These are phyloP conservation scores for Tyria jacobaeae DNA, from an alignment of 2,888 invertebrate genomes.

Conservation along the genomic window DNA sequence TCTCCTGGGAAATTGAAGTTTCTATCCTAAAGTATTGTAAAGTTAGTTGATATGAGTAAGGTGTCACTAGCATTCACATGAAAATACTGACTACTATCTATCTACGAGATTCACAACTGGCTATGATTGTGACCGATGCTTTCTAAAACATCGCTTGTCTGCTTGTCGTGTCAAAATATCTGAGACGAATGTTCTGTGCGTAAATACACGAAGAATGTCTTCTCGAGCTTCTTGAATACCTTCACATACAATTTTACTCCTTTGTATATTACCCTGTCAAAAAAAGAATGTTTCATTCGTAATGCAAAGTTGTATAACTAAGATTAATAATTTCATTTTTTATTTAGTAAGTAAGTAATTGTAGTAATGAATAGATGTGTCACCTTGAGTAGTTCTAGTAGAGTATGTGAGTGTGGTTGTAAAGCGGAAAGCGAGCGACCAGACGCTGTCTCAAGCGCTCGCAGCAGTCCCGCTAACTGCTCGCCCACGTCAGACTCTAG, in stretches of 20 bases:
- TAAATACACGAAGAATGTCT: slow-evolving; percentile 95
- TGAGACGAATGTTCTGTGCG: slow-evolving; percentile 95
- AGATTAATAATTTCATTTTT: background rate
- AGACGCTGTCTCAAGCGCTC: slow-evolving; percentile 72
- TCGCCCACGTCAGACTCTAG: slow-evolving; percentile 85
- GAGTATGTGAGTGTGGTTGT: slow-evolving; percentile 73
- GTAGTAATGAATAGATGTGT: background rate
- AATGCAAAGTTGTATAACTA: background rate
- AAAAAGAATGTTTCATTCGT: background rate
- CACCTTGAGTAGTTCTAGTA: slow-evolving; percentile 80
- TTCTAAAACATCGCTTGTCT: slow-evolving; percentile 96
- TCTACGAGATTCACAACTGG: slow-evolving; percentile 49
- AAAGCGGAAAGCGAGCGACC: slow-evolving; percentile 70
- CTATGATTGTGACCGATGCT: slow-evolving; percentile 91
- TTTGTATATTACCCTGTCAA: slow-evolving; percentile 95
- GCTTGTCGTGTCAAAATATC: slow-evolving; percentile 96
- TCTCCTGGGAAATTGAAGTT: slow-evolving; percentile 23
- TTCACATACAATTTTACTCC: slow-evolving; percentile 96
- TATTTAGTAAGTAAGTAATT: too few species aligned
- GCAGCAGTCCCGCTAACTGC: slow-evolving; percentile 78
- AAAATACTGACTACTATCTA: slow-evolving; percentile 38
- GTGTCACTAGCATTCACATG: slow-evolving; percentile 31
- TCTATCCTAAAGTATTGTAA: slow-evolving; percentile 14
- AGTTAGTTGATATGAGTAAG: slow-evolving; percentile 29
- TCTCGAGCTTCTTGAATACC: slow-evolving; percentile 95